Conservation (phyloP, 2,888 invertebrate genomes). For the Cancer borealis region DNA sequence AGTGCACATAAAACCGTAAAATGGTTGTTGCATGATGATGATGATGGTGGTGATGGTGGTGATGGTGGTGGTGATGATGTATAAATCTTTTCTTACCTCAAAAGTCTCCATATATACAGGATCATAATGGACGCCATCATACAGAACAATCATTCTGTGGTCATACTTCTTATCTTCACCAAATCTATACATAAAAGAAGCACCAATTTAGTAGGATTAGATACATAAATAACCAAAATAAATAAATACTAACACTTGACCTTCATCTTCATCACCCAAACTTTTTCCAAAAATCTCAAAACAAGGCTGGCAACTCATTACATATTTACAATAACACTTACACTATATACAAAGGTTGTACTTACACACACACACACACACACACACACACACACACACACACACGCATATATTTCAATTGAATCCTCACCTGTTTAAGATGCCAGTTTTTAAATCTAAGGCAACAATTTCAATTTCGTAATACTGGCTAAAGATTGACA, state of each 20-base stretch:
- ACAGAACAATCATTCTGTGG: constrained; percentile 97
- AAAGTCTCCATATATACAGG: constrained; percentile 92
- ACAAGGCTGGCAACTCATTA: too few relatives aligned
- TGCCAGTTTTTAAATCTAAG: constrained; percentile 93
- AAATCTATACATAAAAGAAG: constrained; percentile 62
- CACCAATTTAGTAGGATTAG: neutral
- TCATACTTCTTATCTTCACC: constrained; percentile 89
- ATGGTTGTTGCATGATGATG: neutral
- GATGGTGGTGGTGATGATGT: neutral
- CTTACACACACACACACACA: neutral
- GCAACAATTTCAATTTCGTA: constrained; percentile 96
- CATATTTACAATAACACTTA: too few relatives aligned
- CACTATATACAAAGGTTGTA: too few relatives aligned
- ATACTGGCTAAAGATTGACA: constrained; percentile 90
- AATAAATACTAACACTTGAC: too few relatives aligned
- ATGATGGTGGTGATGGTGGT: neutral
- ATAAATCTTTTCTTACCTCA: constrained; percentile 84
- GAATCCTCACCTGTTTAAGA: constrained; percentile 87
- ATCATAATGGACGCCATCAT: constrained; percentile 97
- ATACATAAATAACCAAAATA: too few relatives aligned
- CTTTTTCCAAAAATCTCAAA: too few relatives aligned
- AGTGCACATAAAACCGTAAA: neutral
- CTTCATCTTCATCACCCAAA: too few relatives aligned
- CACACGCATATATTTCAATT: neutral
- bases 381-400: neutral